These are phyloP conservation scores for Pygoscelis adeliae DNA, from an alignment of 2,113 vertebrate genomes.

Conservation along the genomic window DNA sequence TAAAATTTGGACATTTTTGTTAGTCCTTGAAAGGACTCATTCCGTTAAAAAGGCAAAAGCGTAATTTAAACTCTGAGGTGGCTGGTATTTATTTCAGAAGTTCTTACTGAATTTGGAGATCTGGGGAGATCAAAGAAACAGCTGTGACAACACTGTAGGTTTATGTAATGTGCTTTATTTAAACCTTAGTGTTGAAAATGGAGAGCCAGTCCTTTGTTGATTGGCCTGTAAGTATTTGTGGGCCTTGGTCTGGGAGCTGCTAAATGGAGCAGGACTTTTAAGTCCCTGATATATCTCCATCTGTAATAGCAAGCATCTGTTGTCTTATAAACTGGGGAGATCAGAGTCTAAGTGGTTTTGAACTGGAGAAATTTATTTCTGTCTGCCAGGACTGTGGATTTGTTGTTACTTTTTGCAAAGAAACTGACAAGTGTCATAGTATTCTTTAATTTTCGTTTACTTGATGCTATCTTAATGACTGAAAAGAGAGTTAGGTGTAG, in stretches of 20 bases:
- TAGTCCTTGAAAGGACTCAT: neutral
- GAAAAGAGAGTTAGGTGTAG: neutral
- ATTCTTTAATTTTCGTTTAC: neutral
- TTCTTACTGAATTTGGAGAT: neutral
- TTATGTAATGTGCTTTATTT: constrained; percentile 36
- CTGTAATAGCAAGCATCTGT: neutral
- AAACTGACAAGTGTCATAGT: neutral
- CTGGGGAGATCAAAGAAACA: neutral
- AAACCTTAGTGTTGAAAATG: neutral
- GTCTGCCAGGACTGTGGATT: neutral
- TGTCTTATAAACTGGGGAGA: neutral
- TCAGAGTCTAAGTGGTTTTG: neutral
- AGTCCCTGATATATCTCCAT: neutral
- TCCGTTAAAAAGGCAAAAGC: neutral
- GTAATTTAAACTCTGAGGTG: neutral
- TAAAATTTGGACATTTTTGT: neutral
- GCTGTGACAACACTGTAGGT: neutral
- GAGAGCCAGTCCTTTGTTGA: neutral
- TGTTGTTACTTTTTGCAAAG: neutral
- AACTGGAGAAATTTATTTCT: neutral
- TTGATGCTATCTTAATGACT: neutral
- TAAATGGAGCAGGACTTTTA: neutral
- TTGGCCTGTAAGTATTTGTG: neutral
- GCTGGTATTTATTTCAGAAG: neutral
- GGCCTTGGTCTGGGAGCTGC: neutral